Conservation (phyloP, 2,797 vertebrate species). For the Melanotaenia boesemani region DNA sequence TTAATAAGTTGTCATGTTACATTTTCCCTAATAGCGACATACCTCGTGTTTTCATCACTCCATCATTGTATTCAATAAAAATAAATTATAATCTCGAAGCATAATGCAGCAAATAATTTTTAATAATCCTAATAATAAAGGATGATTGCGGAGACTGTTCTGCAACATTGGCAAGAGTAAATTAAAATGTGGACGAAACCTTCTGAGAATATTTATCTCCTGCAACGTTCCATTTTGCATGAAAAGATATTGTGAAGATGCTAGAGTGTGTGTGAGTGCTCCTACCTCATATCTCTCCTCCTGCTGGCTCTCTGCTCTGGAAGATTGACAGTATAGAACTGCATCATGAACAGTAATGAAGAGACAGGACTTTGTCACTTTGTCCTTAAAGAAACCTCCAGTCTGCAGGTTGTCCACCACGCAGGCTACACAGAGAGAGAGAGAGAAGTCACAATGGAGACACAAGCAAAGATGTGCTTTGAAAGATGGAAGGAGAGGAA, state of each 20-base stretch:
- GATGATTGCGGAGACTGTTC: not conserved
- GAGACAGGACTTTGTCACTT: conserved; percentile 88
- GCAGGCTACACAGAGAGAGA: conserved; percentile 47
- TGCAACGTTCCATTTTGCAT: too few relatives aligned
- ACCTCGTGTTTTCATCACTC: too few relatives aligned
- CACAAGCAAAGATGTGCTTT: rapidly evolving
- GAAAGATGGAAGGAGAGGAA: not conserved
- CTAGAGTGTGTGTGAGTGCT: not conserved
- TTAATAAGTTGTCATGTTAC: not conserved
- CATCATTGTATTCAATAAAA: too few relatives aligned
- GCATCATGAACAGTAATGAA: conserved; percentile 90
- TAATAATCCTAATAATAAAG: too few relatives aligned
- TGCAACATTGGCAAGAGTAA: not conserved
- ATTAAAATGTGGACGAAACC: not conserved
- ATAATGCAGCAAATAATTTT: not conserved
- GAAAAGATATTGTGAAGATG: not conserved
- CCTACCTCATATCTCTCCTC: conserved; percentile 1
- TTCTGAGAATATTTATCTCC: too few relatives aligned
- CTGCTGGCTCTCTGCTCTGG: not conserved
- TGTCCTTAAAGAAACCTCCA: conserved; percentile 88
- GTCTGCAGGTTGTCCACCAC: conserved; percentile 87
- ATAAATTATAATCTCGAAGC: not conserved
- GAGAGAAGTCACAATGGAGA: not conserved
- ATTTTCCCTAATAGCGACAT: too few relatives aligned
- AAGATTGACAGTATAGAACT: conserved; percentile 76